These are phyloP conservation scores for Perizoma affinitatum DNA, from an alignment of 2,888 invertebrate species.

Conservation along the genomic window DNA sequence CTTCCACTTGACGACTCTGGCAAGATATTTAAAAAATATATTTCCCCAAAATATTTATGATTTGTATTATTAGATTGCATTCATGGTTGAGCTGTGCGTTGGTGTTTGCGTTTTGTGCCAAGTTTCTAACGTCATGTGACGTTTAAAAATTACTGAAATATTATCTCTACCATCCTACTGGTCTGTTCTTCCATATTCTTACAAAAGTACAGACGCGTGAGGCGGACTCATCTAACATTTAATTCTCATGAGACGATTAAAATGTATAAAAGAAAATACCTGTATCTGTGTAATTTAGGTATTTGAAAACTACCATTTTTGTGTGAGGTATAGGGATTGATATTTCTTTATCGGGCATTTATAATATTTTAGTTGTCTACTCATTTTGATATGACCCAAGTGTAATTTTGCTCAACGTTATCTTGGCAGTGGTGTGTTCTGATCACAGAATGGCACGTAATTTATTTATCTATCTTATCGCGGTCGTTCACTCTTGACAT, in stretches of 20 bases:
- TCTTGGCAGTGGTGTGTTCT: conserved; percentile 44
- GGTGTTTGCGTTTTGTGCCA: conserved; percentile 36
- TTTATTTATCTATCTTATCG: conserved; percentile 72
- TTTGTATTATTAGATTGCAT: conserved; percentile 39
- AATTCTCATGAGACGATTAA: too few species aligned
- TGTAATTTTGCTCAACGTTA: conserved; percentile 26
- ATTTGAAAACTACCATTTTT: too few species aligned
- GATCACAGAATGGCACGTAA: conserved; percentile 55
- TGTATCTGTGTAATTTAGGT: too few species aligned
- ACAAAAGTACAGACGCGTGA: background rate
- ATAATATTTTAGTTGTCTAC: background rate
- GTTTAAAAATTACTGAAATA: conserved; percentile 32
- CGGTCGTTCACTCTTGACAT: conserved; percentile 79
- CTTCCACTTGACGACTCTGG: background rate
- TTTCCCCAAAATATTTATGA: conserved; percentile 25
- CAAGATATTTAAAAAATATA: conserved; percentile 9
- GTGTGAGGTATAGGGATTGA: background rate
- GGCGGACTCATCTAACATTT: background rate
- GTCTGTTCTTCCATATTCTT: background rate
- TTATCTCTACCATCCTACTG: conserved; percentile 17
- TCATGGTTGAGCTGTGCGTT: conserved; percentile 37
- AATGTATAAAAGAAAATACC: too few species aligned
- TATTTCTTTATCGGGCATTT: conserved; percentile 8
- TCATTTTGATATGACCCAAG: conserved; percentile 1
- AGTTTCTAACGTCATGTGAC: conserved; percentile 37